Percentiles rank a stretch among this genome's conserved stretches.
Evolutionary conservation across 2,113 vertebrate species (phyloP).

Genomic region (Tamias sibiricus): DNA sequence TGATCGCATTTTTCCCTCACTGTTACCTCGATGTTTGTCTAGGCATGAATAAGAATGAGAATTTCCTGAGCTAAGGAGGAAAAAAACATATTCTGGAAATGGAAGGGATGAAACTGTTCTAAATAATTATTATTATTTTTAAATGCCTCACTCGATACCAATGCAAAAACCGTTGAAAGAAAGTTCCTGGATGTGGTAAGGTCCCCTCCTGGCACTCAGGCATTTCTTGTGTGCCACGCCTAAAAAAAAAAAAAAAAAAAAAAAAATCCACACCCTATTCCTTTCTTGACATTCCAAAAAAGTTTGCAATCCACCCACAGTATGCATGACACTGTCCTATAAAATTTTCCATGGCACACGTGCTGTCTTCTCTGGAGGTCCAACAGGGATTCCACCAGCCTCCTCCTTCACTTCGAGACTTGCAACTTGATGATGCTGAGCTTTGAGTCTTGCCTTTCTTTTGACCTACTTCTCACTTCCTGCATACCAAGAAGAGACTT

Average conservation of each 20-base stretch:
- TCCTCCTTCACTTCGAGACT: not conserved
- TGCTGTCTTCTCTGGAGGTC: conserved; percentile 4
- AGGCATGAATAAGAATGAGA: not conserved
- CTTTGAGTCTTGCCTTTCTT: not conserved
- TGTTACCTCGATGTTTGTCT: not conserved
- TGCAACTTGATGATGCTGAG: not conserved
- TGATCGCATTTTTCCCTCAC: not conserved
- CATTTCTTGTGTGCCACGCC: not conserved
- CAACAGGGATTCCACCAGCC: not conserved
- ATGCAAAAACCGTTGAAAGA: not conserved
- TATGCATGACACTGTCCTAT: not conserved
- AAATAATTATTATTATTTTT: too few relatives aligned
- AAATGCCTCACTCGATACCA: not conserved
- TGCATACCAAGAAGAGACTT: conserved; percentile 65
- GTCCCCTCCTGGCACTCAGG: not conserved
- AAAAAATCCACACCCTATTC: not conserved
- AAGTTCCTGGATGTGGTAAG: not conserved
- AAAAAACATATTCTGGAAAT: not conserved
- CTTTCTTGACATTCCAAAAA: not conserved
- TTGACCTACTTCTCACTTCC: conserved; percentile 73
- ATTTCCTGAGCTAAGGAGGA: not conserved
- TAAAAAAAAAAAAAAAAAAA: not conserved
- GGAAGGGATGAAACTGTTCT: not conserved
- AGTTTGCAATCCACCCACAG: conserved; percentile 45
- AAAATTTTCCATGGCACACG: not conserved